These are phyloP conservation scores for Drosophila ambigua DNA, from an alignment of 1,140 invertebrate genomes.

Conservation along the genomic window DNA sequence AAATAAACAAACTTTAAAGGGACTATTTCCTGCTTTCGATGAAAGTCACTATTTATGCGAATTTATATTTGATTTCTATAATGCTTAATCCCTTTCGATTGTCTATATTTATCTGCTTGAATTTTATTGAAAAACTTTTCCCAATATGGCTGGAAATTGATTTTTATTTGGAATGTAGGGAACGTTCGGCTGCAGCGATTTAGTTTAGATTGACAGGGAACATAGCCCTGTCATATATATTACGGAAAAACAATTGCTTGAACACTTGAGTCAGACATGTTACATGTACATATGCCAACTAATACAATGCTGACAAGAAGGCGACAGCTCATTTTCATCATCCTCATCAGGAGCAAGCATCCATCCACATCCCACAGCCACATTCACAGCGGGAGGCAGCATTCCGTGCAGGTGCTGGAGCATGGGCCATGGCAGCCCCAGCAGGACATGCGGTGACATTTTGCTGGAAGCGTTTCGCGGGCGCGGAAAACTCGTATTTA, in stretches of 20 bases:
- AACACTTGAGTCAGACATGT: neutral
- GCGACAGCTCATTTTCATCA: constrained; percentile 68
- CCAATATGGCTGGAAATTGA: constrained; percentile 70
- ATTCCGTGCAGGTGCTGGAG: neutral
- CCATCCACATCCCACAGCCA: too few species aligned
- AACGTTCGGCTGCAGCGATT: constrained; percentile 18
- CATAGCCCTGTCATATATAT: too few species aligned
- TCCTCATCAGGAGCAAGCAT: too few species aligned
- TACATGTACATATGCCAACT: constrained; percentile 22
- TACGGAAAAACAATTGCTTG: neutral
- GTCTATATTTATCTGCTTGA: constrained; percentile 33
- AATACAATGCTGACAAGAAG: constrained; percentile 5
- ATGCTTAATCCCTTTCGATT: constrained; percentile 20
- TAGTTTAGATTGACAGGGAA: too few species aligned
- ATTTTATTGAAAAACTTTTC: constrained; percentile 73
- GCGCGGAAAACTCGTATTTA: constrained; percentile 64
- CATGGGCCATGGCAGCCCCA: neutral
- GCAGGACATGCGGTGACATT: constrained; percentile 76
- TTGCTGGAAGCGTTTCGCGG: constrained; percentile 51
- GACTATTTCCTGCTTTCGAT: neutral
- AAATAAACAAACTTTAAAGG: too few species aligned
- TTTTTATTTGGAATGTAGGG: constrained; percentile 36
- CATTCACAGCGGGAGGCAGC: too few species aligned
- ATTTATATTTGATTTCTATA: constrained; percentile 1
- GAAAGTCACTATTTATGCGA: neutral